A percentile compares a stretch with the other conserved stretches of the same genome.
phyloP scores from a whole-genome alignment of 2,113 vertebrate genomes.

The Alaudala cheleensis region DNA sequence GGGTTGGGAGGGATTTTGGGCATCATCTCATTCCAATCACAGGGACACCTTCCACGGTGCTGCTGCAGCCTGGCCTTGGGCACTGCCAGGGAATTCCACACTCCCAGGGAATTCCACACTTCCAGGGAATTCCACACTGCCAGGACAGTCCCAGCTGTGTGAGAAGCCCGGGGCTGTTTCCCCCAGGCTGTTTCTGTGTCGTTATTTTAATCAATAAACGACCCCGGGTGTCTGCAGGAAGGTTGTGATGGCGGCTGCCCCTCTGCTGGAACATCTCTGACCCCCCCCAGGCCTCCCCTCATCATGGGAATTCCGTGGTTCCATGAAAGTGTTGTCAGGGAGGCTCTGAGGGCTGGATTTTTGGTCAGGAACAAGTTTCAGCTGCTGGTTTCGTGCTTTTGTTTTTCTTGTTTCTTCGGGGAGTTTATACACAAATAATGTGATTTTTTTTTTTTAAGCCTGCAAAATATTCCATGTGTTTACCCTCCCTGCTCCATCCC shows the following conservation, averaged over 20 bases:
- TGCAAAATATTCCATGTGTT: not conserved
- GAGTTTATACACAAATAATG: not conserved
- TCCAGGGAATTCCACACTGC: not conserved
- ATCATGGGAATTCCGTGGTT: not conserved
- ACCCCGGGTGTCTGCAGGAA: fast-evolving
- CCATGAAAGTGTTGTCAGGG: not conserved
- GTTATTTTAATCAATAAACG: fast-evolving
- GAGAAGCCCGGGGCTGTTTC: not conserved
- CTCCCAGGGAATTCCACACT: not conserved
- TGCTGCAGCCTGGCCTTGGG: not conserved
- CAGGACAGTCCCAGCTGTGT: not conserved
- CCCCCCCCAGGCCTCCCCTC: fast-evolving
- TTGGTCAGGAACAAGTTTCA: not conserved
- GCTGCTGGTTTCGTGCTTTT: not conserved
- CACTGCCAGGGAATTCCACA: not conserved
- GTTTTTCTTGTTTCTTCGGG: not conserved
- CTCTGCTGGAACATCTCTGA: not conserved
- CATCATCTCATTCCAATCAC: fast-evolving
- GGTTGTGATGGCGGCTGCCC: fast-evolving
- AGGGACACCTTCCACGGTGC: not conserved
- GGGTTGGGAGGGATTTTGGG: not conserved
- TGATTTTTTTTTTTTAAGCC: not conserved
- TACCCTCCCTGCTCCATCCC: not conserved
- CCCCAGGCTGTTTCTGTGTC: fast-evolving
- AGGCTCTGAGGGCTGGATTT: not conserved